Conservation (phyloP, 2,797 vertebrate species). For the Jordanella pulchra region DNA sequence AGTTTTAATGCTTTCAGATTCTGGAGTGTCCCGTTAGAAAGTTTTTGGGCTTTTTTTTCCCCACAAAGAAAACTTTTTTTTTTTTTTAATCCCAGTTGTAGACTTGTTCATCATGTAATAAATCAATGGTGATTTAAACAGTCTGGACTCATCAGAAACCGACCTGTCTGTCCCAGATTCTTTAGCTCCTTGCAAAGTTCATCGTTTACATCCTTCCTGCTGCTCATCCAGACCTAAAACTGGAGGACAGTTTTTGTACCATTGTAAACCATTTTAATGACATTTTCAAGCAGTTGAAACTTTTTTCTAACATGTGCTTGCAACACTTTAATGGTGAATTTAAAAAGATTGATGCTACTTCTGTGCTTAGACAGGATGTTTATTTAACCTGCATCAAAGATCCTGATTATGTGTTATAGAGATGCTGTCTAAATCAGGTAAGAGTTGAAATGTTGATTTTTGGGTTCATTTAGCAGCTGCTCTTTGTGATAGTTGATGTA, state of each 20-base stretch:
- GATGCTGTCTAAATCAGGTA: background rate
- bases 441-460: conserved; percentile 7
- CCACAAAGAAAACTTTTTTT: too few relatives aligned
- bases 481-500: conserved; percentile 51
- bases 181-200: background rate
- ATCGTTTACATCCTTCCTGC: background rate
- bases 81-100: too few relatives aligned
- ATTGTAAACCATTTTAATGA: background rate
- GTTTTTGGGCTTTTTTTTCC: too few relatives aligned
- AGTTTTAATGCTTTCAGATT: too few relatives aligned
- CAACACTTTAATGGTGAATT: background rate
- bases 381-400: background rate
- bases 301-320: background rate
- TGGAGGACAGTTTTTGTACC: background rate
- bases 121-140: too few relatives aligned
- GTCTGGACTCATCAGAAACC: too few relatives aligned
- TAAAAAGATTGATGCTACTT: background rate
- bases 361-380: background rate
- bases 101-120: too few relatives aligned
- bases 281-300: background rate
- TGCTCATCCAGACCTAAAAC: background rate
- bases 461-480: conserved; percentile 37
- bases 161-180: background rate
- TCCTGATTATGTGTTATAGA: background rate
- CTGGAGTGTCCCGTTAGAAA: rapidly evolving